A percentile compares a stretch with the other conserved stretches of the same genome.
Evolutionary conservation across 2,113 vertebrate species (phyloP).

Genomic region (Dasyornis broadbenti): DNA sequence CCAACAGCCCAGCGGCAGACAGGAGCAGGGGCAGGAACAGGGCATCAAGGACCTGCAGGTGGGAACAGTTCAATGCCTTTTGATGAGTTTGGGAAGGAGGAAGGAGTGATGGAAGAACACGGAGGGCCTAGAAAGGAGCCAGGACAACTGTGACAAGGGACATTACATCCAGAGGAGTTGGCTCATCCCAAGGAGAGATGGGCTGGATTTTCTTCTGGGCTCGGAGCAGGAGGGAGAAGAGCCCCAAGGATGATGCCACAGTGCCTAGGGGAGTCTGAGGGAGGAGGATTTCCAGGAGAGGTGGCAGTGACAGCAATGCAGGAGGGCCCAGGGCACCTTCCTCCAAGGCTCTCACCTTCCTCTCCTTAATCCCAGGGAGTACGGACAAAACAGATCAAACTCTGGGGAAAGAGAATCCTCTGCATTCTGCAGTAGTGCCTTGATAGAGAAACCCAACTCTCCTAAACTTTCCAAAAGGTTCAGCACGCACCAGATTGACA

Average conservation of each 20-base stretch:
- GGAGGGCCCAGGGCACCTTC: not conserved
- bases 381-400: not conserved
- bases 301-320: not conserved
- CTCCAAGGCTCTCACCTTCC: not conserved
- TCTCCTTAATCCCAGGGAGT: accelerated
- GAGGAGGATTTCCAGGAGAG: not conserved
- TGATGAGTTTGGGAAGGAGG: not conserved
- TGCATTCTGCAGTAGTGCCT: accelerated
- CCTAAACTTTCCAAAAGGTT: not conserved
- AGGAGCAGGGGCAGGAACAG: not conserved
- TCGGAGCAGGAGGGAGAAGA: accelerated
- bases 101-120: not conserved
- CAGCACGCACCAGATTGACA: accelerated
- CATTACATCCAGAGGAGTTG: accelerated
- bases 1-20: accelerated
- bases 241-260: accelerated
- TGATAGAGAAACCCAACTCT: accelerated
- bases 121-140: not conserved
- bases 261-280: not conserved
- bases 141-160: not conserved
- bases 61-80: not conserved
- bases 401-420: no score
- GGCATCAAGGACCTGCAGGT: no score
- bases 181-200: accelerated
- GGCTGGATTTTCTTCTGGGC: not conserved